A percentile compares a stretch with the other conserved stretches of the same genome.
phyloP scores from a whole-genome alignment of 2,888 invertebrate species.

The Halocaridina rubra region DNA sequence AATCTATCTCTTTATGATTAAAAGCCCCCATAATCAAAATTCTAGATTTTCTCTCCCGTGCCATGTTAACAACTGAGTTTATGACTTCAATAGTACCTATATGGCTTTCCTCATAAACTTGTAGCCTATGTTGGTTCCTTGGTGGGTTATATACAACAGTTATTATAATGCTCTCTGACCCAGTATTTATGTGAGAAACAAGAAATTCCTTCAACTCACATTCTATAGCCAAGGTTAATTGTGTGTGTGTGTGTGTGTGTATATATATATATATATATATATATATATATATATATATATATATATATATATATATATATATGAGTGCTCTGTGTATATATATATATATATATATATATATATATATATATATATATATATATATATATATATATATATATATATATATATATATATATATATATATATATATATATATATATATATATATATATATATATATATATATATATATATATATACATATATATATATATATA shows the following conservation, averaged over 20 bases:
- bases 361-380: background rate
- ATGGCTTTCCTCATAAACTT: too few species aligned
- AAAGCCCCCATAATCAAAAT: too few species aligned
- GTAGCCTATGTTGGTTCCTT: too few species aligned
- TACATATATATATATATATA: background rate
- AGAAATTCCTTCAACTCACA: too few species aligned
- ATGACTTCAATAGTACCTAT: too few species aligned
- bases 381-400: background rate
- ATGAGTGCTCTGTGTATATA: background rate
- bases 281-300: background rate
- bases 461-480: background rate
- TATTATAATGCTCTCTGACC: too few species aligned
- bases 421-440: background rate
- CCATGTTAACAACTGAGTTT: too few species aligned
- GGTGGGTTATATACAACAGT: too few species aligned
- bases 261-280: background rate
- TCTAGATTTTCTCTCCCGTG: too few species aligned
- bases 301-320: background rate
- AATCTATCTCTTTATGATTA: too few species aligned
- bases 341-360: background rate
- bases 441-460: background rate
- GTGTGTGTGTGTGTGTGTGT: background rate
- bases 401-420: background rate
- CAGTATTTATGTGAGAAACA: too few species aligned
- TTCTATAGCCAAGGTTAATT: too few species aligned